Conservation (phyloP, 2,888 invertebrate genomes). For the Lithosia quadra region DNA sequence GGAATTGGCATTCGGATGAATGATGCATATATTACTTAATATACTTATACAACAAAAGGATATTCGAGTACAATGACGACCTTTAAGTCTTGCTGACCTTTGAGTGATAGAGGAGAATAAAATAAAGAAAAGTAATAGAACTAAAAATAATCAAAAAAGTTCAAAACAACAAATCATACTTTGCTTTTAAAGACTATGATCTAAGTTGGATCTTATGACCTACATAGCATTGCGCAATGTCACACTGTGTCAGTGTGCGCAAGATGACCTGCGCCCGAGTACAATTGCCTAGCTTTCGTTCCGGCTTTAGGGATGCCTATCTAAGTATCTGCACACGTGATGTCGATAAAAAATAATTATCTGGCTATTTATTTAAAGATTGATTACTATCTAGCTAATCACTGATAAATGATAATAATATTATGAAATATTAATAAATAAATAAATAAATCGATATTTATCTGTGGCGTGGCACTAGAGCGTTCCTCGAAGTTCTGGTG, state of each 20-base stretch:
- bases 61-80: too few relatives aligned
- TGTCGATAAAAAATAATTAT: conserved; percentile 14
- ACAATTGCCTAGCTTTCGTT: conserved; percentile 20
- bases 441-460: too few relatives aligned
- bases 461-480: too few relatives aligned
- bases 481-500: too few relatives aligned
- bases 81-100: too few relatives aligned
- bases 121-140: too few relatives aligned
- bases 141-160: background rate
- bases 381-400: background rate
- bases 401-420: background rate
- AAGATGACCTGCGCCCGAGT: conserved; percentile 16
- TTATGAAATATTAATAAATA: background rate
- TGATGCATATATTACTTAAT: too few relatives aligned
- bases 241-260: conserved; percentile 19
- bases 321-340: background rate
- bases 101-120: too few relatives aligned
- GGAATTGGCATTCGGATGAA: too few relatives aligned
- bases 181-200: too few relatives aligned
- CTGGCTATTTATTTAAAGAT: background rate
- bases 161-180: too few relatives aligned
- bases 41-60: too few relatives aligned
- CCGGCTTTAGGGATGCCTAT: conserved; percentile 17
- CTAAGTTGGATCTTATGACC: conserved; percentile 21
- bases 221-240: conserved; percentile 24